phyloP scores from a whole-genome alignment of 2,888 invertebrate genomes.

The Dichetophora obliterata region DNA sequence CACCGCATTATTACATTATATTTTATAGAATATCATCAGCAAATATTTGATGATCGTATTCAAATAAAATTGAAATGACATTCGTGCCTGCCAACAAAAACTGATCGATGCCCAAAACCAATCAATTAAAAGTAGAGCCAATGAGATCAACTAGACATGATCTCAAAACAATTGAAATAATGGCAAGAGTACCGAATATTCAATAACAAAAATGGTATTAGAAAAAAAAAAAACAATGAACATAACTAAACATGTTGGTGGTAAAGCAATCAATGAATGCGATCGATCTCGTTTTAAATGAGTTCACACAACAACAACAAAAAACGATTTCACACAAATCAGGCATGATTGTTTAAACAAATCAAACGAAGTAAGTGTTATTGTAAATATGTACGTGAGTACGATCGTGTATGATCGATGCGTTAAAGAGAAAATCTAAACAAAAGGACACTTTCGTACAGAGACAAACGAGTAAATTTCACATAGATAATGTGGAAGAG shows the following conservation, averaged over 20 bases:
- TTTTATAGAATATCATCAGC: no score
- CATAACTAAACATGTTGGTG: not conserved
- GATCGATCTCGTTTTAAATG: conserved; percentile 30
- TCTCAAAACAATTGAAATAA: not conserved
- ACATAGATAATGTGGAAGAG: not conserved
- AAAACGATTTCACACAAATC: conserved; percentile 34
- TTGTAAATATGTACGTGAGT: not conserved
- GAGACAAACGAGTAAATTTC: not conserved
- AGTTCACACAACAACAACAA: conserved; percentile 14
- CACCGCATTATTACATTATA: no score
- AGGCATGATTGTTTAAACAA: not conserved
- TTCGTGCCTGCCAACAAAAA: not conserved
- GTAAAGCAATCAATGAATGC: not conserved
- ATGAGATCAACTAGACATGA: no score
- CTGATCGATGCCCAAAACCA: conserved; percentile 5
- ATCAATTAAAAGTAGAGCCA: not conserved
- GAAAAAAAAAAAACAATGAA: not conserved
- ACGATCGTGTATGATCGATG: conserved; percentile 27
- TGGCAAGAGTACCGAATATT: not conserved
- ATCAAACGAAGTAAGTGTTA: conserved; percentile 1
- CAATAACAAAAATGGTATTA: not conserved
- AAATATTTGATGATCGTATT: no score
- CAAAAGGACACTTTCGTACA: conserved; percentile 15
- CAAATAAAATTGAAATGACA: not conserved
- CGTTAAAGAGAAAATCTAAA: not conserved